phyloP scores from a whole-genome alignment of 2,113 vertebrate genomes.

The Malurus cyaneus region DNA sequence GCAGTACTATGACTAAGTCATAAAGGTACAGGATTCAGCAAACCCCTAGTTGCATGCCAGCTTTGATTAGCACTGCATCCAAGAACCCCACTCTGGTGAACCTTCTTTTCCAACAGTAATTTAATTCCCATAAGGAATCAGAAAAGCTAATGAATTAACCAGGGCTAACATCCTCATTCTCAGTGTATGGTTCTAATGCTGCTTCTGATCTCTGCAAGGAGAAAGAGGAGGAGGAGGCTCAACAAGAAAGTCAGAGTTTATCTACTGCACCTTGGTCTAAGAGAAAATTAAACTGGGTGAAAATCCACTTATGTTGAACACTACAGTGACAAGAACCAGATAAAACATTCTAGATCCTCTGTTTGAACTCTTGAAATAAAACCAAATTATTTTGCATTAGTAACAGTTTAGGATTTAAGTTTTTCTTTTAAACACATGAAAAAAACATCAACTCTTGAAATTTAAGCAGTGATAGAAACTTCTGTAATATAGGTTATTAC shows the following conservation, averaged over 20 bases:
- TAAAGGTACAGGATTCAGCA: neutral
- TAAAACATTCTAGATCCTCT: neutral
- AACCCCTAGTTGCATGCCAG: neutral
- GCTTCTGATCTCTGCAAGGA: neutral
- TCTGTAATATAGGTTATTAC: neutral
- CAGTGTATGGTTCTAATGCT: neutral
- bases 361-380: neutral
- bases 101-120: neutral
- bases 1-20: neutral
- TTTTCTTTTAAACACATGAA: neutral
- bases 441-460: neutral
- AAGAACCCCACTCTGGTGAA: neutral
- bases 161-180: neutral
- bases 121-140: constrained; percentile 8
- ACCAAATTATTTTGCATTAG: neutral
- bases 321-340: neutral
- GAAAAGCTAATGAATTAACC: constrained; percentile 17
- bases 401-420: neutral
- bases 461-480: neutral
- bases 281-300: neutral
- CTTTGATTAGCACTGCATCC: neutral
- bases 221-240: neutral
- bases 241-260: neutral
- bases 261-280: neutral
- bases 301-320: neutral